phyloP scores from a whole-genome alignment of 2,113 vertebrate genomes.

The Spilogale gracilis region DNA sequence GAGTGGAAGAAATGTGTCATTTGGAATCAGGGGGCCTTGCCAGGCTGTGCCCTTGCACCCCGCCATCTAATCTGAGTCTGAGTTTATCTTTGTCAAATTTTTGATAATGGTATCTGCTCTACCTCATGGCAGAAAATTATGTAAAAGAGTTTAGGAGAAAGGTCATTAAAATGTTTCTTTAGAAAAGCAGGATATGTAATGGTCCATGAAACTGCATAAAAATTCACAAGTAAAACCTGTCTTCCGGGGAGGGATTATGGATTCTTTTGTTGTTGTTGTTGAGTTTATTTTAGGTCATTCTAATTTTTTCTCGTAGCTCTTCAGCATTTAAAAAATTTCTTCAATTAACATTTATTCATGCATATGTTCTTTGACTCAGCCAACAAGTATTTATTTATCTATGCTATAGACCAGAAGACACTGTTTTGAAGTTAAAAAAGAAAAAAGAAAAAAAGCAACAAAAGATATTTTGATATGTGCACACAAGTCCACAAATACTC shows the following conservation, averaged over 20 bases:
- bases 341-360: background rate
- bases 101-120: background rate
- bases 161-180: background rate
- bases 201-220: background rate
- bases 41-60: background rate
- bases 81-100: background rate
- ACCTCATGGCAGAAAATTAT: background rate
- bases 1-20: background rate
- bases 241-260: background rate
- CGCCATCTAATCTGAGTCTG: background rate
- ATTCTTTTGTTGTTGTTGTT: background rate
- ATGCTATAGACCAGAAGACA: background rate
- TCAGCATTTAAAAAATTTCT: conserved; percentile 28
- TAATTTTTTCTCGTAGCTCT: conserved; percentile 7
- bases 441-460: background rate
- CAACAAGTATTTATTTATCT: background rate
- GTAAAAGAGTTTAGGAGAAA: background rate
- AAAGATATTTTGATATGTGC: background rate
- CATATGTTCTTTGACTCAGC: background rate
- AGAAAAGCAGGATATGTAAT: background rate
- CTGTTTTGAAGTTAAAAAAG: background rate
- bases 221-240: background rate
- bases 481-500: background rate
- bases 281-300: background rate
- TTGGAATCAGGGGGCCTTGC: background rate